Evolutionary conservation across 2,113 vertebrate species (phyloP).

Genomic region (Polypterus senegalus): DNA sequence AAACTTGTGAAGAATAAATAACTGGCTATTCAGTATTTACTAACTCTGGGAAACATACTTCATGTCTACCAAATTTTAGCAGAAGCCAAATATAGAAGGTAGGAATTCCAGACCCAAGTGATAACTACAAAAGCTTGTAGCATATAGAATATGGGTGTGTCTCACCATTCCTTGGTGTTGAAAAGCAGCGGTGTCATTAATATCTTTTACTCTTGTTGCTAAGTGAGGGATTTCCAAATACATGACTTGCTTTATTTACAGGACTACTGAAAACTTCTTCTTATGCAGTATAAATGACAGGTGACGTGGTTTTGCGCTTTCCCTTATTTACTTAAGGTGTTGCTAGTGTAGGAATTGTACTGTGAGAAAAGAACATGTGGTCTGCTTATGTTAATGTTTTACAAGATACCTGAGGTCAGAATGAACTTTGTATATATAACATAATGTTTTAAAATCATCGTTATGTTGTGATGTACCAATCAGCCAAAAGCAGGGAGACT

Average conservation of each 20-base stretch:
- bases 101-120: no score
- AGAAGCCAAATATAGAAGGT: no score
- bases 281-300: conserved; percentile 2
- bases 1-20: no score
- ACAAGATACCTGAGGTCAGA: no score
- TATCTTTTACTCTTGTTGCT: not conserved
- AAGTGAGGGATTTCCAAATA: not conserved
- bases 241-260: not conserved
- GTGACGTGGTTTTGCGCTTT: conserved; percentile 26
- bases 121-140: no score
- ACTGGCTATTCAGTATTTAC: no score
- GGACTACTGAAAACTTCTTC: not conserved
- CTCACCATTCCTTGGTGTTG: not conserved
- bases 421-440: no score
- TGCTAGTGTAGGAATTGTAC: conserved; percentile 40
- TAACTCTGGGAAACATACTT: no score
- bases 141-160: not conserved
- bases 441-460: no score
- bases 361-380: conserved; percentile 47
- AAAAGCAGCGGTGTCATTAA: fast-evolving
- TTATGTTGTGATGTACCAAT: no score
- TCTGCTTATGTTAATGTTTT: not conserved
- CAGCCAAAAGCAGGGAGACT: no score
- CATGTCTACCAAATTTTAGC: no score
- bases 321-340: conserved; percentile 54